Evolutionary conservation across 1,140 invertebrate genomes (phyloP).

Genomic region (Trachelipus rathkii): DNA sequence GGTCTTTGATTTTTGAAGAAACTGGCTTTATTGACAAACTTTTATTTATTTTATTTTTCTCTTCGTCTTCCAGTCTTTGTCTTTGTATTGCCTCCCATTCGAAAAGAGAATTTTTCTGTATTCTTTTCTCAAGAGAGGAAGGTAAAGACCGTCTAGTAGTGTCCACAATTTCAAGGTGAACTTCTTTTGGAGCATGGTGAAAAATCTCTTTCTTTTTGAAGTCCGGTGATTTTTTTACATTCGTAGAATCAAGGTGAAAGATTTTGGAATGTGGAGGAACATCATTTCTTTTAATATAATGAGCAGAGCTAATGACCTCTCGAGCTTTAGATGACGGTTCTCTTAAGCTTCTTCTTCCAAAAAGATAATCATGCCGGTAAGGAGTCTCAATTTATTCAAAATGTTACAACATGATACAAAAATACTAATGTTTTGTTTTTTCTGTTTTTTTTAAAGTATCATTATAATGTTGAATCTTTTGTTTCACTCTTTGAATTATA

Average conservation of each 20-base stretch:
- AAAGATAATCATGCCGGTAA: neutral
- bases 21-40: constrained; percentile 38
- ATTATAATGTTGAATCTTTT: too few species aligned
- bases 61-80: constrained; percentile 41
- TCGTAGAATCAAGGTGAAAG: neutral
- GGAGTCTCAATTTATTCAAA: too few species aligned
- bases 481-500: too few species aligned
- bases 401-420: too few species aligned
- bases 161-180: neutral
- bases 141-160: neutral
- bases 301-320: too few species aligned
- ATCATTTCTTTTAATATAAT: too few species aligned
- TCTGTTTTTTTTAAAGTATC: too few species aligned
- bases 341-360: constrained; percentile 3
- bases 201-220: neutral
- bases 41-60: constrained; percentile 41
- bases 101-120: constrained; percentile 15
- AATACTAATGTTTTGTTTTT: too few species aligned
- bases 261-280: neutral
- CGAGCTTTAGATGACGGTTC: neutral
- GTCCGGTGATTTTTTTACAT: neutral
- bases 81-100: constrained; percentile 43
- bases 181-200: neutral
- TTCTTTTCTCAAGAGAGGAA: neutral
- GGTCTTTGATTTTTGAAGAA: constrained; percentile 40